Conservation (phyloP, 2,797 vertebrate genomes). For the Graptemys geographica region DNA sequence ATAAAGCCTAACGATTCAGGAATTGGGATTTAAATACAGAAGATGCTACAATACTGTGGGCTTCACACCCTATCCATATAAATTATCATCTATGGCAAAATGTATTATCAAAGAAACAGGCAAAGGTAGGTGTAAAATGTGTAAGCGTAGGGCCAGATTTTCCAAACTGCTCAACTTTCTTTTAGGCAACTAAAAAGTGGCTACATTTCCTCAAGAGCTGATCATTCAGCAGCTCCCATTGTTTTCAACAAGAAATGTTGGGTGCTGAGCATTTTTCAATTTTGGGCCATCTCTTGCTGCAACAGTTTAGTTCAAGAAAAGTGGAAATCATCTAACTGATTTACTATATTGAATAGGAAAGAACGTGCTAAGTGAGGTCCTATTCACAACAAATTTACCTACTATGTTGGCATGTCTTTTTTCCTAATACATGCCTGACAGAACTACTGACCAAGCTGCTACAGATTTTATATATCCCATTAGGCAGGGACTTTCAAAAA, state of each 20-base stretch:
- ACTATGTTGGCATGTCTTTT: neutral
- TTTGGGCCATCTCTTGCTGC: neutral
- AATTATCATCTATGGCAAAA: too few relatives aligned
- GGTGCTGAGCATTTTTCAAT: neutral
- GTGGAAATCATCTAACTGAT: neutral
- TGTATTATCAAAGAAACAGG: neutral
- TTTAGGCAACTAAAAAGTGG: neutral
- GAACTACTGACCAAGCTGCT: neutral
- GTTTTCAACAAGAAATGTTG: neutral
- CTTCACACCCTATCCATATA: neutral
- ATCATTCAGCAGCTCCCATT: neutral
- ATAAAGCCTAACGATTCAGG: neutral
- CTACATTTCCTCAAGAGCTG: neutral
- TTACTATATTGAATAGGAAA: neutral
- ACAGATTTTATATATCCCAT: neutral
- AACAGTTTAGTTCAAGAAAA: neutral
- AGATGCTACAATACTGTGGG: neutral
- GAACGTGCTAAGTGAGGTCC: neutral
- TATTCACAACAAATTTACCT: neutral
- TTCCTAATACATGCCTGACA: neutral
- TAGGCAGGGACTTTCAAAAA: neutral
- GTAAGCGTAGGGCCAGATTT: neutral
- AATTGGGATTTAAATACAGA: neutral
- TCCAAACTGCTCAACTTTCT: neutral
- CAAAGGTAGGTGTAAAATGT: accelerated